These are phyloP conservation scores for Crotalus viridis DNA, from an alignment of 2,113 vertebrate species.

Conservation along the genomic window DNA sequence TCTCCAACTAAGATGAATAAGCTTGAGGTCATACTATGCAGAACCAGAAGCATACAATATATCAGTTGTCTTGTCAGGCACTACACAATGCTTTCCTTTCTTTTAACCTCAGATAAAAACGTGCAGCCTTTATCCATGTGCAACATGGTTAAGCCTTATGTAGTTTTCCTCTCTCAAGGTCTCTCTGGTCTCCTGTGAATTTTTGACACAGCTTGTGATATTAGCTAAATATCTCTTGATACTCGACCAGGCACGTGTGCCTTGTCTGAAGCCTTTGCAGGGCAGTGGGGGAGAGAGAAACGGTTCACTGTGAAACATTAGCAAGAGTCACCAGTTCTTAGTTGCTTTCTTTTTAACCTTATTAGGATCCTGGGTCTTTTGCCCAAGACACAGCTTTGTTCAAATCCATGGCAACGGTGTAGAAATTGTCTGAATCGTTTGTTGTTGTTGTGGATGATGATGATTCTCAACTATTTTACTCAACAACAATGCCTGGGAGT, in stretches of 20 bases:
- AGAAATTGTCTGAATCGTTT: conserved; percentile 57
- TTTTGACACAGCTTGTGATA: conserved; percentile 47
- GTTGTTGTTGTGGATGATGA: conserved; percentile 43
- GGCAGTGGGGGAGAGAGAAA: conserved; percentile 23
- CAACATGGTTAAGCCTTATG: background rate
- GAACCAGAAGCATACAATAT: background rate
- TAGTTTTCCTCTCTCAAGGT: conserved; percentile 30
- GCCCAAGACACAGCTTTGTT: conserved; percentile 45
- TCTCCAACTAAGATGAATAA: background rate
- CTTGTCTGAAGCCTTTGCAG: conserved; percentile 48
- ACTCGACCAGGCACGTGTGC: conserved; percentile 33
- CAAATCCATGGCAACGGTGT: conserved; percentile 50
- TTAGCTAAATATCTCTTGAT: conserved; percentile 43
- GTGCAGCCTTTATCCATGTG: background rate
- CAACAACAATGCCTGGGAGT: conserved; percentile 61
- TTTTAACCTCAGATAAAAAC: conserved; percentile 11
- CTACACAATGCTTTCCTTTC: conserved; percentile 22
- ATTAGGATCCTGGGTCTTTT: conserved; percentile 45
- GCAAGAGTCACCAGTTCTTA: conserved; percentile 55
- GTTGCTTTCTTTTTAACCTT: conserved; percentile 63
- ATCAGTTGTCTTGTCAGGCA: background rate
- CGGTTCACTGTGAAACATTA: conserved; percentile 49
- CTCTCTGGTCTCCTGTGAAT: conserved; percentile 33
- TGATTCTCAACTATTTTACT: conserved; percentile 67
- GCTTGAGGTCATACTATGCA: background rate